A percentile compares a stretch with the other conserved stretches of the same genome.
These are phyloP conservation scores for Tiliacea citrago DNA, from an alignment of 2,888 invertebrate species.

Conservation along the genomic window DNA sequence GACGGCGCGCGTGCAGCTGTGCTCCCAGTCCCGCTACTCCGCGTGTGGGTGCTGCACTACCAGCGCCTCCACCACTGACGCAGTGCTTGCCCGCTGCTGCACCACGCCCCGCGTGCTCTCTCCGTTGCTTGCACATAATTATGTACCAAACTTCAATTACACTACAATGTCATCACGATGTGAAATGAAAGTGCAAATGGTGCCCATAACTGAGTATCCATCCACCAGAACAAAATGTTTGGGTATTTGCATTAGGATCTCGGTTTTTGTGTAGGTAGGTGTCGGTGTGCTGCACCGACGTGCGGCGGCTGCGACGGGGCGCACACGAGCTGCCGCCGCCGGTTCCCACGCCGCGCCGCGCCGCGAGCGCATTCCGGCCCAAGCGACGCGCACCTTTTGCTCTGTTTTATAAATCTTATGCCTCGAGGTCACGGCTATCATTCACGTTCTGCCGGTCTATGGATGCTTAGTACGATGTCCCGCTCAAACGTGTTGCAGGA, in stretches of 20 bases:
- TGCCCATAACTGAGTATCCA: not conserved
- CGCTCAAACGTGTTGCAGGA: not conserved
- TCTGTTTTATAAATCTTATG: constrained; percentile 27
- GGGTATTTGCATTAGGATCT: constrained; percentile 12
- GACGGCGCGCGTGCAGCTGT: not conserved
- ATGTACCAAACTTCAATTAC: not conserved
- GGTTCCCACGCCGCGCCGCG: constrained; percentile 69
- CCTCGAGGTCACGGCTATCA: constrained; percentile 21
- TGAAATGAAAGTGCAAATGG: not conserved
- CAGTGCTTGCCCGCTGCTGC: not conserved
- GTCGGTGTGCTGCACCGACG: constrained; percentile 1
- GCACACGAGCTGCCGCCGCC: constrained; percentile 59
- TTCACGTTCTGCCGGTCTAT: not conserved
- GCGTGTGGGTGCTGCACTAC: not conserved
- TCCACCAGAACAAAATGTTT: not conserved
- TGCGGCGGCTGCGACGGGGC: not conserved
- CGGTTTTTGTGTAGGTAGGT: constrained; percentile 9
- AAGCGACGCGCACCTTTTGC: constrained; percentile 56
- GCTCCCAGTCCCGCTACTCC: too few species aligned
- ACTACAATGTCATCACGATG: not conserved
- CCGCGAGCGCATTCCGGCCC: constrained; percentile 54
- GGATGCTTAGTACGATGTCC: too few species aligned
- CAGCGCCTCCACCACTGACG: not conserved
- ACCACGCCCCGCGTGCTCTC: not conserved
- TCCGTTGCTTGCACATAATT: not conserved